Evolutionary conservation across 2,113 vertebrate genomes (phyloP), one percentile per base, ranked within the genome.

Genomic region (Tauraco erythrolophus): DNA sequence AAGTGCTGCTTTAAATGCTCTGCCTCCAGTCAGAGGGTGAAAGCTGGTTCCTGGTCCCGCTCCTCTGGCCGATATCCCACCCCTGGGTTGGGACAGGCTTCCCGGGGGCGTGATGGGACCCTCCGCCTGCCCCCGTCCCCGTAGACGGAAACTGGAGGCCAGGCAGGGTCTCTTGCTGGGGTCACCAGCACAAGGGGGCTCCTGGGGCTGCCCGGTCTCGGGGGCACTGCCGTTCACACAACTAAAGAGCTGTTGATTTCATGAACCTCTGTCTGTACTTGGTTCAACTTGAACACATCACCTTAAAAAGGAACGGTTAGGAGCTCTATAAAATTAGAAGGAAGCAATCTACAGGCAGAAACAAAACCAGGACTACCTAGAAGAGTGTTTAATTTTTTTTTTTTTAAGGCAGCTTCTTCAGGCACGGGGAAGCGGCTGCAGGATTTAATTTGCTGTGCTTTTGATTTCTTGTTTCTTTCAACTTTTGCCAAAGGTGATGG

Each of bases 391-490:
- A 50, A 15, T 3, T 58, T 50, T 28, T 43, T 50, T 28, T 43
- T 43, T 69, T 82, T 69, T 9, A 8, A 48, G 30, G 89, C 92
- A 84, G 51, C 75, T 72, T 88, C 82, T 90, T 77, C 45, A 84
- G 68, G 79, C 83, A n/a, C 10, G 3, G 58, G 45, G 69, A 93
- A 94, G 88, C 8, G 68, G 56, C 56, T 78, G 80, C 80, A 89
- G 91, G 96, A 92, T 95, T 94, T 82, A 39, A 96, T 95, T 95
- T 92, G 80, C 64, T 84, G 76, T 6, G 69, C 77, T 94, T 94
- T 95, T 92, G 86, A 96, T 96, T 94, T 64, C 48, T 74, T 50
- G 43, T 48, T 75, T 53, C 95, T 97, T 96, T 96, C 94, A 97
- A 97, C 83, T 94, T 94, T 53, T 96, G 91, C 96, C 92, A 95